Conservation (phyloP, 1,140 invertebrate genomes). For the Dendroctonus ponderosae region DNA sequence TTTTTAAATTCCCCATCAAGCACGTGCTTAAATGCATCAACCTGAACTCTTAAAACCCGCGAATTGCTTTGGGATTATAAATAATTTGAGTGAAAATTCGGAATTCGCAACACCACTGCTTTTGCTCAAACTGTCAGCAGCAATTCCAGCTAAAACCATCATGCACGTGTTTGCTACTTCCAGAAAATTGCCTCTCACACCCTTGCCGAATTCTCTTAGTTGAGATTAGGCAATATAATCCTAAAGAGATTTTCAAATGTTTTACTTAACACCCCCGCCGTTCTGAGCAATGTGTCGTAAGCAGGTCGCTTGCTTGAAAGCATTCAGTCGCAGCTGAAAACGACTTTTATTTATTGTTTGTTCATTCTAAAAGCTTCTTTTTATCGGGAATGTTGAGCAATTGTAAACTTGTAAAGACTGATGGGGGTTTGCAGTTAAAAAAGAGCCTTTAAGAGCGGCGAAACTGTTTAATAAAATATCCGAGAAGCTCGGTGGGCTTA, state of each 20-base stretch:
- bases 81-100: too few species aligned
- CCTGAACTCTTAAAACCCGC: too few species aligned
- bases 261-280: conserved; percentile 12
- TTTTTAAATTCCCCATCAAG: too few species aligned
- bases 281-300: conserved; percentile 1
- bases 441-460: not conserved
- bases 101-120: too few species aligned
- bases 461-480: conserved; percentile 13
- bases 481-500: conserved; percentile 9
- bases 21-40: too few species aligned
- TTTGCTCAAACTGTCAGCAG: too few species aligned
- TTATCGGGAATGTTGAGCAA: not conserved
- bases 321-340: not conserved
- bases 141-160: too few species aligned
- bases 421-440: not conserved
- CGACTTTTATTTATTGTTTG: not conserved
- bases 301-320: not conserved
- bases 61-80: too few species aligned
- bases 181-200: too few species aligned
- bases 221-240: conserved; percentile 7
- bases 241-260: conserved; percentile 1
- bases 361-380: not conserved
- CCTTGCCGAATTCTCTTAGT: not conserved
- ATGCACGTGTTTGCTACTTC: too few species aligned
- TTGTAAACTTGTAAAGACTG: not conserved